Percentiles rank a stretch among this genome's conserved stretches.
Evolutionary conservation across 2,888 invertebrate genomes (phyloP).

Genomic region (Ophioninae sp.): DNA sequence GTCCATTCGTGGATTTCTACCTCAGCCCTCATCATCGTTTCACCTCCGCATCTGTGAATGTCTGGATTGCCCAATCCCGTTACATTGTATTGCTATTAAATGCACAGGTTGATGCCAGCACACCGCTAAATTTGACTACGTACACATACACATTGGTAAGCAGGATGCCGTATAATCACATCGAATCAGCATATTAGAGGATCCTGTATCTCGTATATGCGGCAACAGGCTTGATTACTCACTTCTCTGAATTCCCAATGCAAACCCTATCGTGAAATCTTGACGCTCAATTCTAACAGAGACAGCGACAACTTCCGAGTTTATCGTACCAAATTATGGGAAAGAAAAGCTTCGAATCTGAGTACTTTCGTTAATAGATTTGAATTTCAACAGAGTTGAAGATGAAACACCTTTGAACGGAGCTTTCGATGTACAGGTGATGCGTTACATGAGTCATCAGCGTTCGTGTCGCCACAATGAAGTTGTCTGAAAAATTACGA

Average conservation of each 20-base stretch:
- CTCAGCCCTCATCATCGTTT: not conserved
- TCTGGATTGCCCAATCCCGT: conserved; percentile 7
- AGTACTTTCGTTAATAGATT: not conserved
- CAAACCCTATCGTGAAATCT: not conserved
- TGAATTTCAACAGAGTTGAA: not conserved
- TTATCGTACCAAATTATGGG: not conserved
- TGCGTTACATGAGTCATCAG: no score
- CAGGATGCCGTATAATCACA: conserved; percentile 27
- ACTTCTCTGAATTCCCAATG: conserved; percentile 20
- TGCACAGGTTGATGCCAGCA: conserved; percentile 40
- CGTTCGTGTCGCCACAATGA: no score
- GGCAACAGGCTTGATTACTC: conserved; percentile 40
- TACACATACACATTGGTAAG: conserved; percentile 10
- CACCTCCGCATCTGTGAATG: not conserved
- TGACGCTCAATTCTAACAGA: not conserved
- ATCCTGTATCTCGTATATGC: not conserved
- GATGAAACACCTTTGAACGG: not conserved
- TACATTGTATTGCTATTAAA: conserved; percentile 37
- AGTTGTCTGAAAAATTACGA: no score
- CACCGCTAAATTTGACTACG: conserved; percentile 4
- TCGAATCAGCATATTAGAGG: conserved; percentile 26
- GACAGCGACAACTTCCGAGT: not conserved
- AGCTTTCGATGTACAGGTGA: no score
- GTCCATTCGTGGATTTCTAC: not conserved
- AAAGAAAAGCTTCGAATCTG: not conserved